Base-by-base conservation (phyloP, 2,797 vertebrate species). In the Mormyrops boulengeri region DNA sequence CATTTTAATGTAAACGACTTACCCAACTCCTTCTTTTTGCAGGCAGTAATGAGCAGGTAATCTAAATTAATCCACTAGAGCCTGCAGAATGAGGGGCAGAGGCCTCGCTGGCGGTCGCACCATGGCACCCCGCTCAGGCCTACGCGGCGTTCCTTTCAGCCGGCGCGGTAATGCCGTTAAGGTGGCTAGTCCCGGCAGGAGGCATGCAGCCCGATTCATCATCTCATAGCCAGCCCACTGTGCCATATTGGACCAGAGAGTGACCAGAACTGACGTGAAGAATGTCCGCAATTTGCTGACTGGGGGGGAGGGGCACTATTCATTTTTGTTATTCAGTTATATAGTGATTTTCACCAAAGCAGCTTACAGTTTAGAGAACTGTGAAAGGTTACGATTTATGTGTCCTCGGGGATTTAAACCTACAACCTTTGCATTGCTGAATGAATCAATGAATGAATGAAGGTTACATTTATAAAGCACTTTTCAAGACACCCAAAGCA, bases 1-100 rank as follows among this genome's bases (percentile, higher is more conserved):
- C n/a, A 86, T 86, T 55, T 89, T 62, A 89, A 69, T 87, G 41
- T 69, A 62, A 89, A 86, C 9, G 44, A 89, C 82, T 57, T 38
- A 50, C 17, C 47, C 47, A 7, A 73, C 84, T 87, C 19, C 34
- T 62, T 66, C 34, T 41, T 49, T 73, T 47, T 89, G 30, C 55
- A 47, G 38, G 8, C 34, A 50, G n/a, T 85, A 85, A 85, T 57
- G 88, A 89, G 47, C 80, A 66, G 57, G 57, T 89, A 85, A 89
- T 86, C 47, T 89, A 47, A 41, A 84, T 87, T 86, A 62, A 89
- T 89, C 26, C 49, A 84, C 47, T 62, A 47, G 22, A 85, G 53
- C 17, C 34, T 60, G 3, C 41, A 9, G 62, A 89, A 44, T 34
- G 26, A 89, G 57, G 17, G 17, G 66, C 34, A 87, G 2, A 89